phyloP scores from a whole-genome alignment of 2,888 invertebrate species.

The Clepsis dumicolana region DNA sequence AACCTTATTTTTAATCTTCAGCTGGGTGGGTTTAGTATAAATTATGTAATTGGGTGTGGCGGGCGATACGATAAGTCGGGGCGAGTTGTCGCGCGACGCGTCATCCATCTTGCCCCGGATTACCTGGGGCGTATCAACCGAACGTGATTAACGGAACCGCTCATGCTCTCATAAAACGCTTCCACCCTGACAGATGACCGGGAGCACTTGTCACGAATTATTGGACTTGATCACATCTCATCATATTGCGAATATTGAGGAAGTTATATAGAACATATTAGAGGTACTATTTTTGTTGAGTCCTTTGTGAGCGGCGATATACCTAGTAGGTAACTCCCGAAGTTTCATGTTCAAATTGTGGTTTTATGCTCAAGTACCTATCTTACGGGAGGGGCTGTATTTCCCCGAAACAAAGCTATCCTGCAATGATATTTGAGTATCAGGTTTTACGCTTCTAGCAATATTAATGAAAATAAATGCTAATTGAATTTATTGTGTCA shows the following conservation, averaged over 20 bases:
- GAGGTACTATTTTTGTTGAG: background rate
- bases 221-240: constrained; percentile 21
- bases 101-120: constrained; percentile 47
- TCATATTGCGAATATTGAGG: constrained; percentile 12
- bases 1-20: constrained; percentile 37
- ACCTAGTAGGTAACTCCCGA: background rate
- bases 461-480: no score
- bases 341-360: background rate
- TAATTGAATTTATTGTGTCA: no score
- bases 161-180: constrained; percentile 46
- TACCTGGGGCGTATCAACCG: constrained; percentile 45
- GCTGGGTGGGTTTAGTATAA: constrained; percentile 34
- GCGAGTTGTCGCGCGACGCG: constrained; percentile 36
- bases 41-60: constrained; percentile 42
- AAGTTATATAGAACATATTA: background rate
- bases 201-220: constrained; percentile 32
- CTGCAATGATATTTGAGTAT: no score
- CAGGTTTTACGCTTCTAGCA: no score
- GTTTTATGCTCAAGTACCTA: background rate
- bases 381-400: no score
- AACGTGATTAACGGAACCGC: constrained; percentile 44
- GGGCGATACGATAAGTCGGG: constrained; percentile 44
- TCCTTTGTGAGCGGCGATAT: background rate
- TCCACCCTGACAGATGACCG: constrained; percentile 36
- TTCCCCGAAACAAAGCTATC: no score